Evolutionary conservation across 2,113 vertebrate species (phyloP).

Genomic region (Siphamia tubifer): DNA sequence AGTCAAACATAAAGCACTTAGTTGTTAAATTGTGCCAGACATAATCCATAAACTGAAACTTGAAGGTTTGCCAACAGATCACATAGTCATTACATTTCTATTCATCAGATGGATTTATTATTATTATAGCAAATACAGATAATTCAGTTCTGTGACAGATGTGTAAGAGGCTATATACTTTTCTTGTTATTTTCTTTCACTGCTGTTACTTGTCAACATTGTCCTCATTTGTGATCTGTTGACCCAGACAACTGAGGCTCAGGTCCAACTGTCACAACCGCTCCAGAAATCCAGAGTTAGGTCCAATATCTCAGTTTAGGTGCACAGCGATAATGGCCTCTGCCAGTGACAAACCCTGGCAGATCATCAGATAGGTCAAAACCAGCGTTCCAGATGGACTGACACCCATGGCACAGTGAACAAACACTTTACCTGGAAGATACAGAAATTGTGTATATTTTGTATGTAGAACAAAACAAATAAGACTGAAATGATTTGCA

Average conservation of each 20-base stretch:
- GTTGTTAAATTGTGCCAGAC: not conserved
- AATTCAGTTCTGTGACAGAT: not conserved
- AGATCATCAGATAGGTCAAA: conserved; percentile 86
- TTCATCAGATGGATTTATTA: not conserved
- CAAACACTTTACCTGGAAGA: conserved; percentile 82
- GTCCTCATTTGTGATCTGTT: not conserved
- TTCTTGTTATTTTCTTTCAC: too few species aligned
- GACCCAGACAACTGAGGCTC: conserved; percentile 47
- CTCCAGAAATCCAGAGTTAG: conserved; percentile 84
- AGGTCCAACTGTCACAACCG: conserved; percentile 85
- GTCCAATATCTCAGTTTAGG: conserved; percentile 80
- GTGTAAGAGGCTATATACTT: not conserved
- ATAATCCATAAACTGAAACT: not conserved
- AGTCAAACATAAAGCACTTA: conserved; percentile 3
- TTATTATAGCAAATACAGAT: not conserved
- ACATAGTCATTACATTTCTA: not conserved
- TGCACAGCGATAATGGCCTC: conserved; percentile 82
- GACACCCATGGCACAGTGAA: conserved; percentile 87
- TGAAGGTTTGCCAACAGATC: not conserved
- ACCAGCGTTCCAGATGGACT: conserved; percentile 84
- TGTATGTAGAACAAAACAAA: not conserved
- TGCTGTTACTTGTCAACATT: not conserved
- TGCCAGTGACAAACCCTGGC: conserved; percentile 77
- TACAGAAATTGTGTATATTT: not conserved
- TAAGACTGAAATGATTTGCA: not conserved